Evolutionary conservation across 2,888 invertebrate genomes (phyloP).

Genomic region (Philaethria dido): DNA sequence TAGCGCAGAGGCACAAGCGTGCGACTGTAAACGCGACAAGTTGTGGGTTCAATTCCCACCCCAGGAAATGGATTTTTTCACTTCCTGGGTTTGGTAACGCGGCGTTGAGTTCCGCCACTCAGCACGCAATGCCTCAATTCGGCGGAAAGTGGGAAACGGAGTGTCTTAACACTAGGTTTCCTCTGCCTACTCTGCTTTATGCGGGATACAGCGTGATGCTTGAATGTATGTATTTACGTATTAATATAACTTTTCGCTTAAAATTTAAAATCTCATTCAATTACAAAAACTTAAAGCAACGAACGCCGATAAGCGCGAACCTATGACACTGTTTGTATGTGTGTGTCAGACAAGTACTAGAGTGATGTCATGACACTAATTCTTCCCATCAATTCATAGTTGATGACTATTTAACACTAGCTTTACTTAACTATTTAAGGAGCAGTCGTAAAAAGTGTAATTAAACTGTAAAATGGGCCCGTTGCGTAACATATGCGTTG

Average conservation of each 20-base stretch:
- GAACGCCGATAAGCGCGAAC: slow-evolving; percentile 31
- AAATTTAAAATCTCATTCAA: background rate
- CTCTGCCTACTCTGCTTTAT: no score
- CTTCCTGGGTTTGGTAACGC: no score
- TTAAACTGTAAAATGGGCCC: background rate
- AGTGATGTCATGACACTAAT: slow-evolving; percentile 61
- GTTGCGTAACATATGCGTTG: background rate
- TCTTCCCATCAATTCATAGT: slow-evolving; percentile 49
- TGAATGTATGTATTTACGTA: no score
- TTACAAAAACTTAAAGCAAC: slow-evolving; percentile 27
- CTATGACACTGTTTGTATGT: slow-evolving; percentile 45
- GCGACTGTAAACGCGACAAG: no score
- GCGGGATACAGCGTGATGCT: no score
- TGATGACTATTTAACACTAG: slow-evolving; percentile 25
- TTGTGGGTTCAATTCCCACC: no score
- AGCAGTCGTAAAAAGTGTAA: background rate
- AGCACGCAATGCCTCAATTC: no score
- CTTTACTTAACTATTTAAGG: slow-evolving; percentile 16
- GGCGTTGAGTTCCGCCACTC: no score
- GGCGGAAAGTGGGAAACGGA: no score
- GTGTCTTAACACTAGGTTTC: no score
- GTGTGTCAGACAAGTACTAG: slow-evolving; percentile 47
- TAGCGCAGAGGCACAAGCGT: no score
- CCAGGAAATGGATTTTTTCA: no score
- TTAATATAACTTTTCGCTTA: background rate